phyloP scores from a whole-genome alignment of 2,797 vertebrate genomes.

The Hydrolagus colliei region DNA sequence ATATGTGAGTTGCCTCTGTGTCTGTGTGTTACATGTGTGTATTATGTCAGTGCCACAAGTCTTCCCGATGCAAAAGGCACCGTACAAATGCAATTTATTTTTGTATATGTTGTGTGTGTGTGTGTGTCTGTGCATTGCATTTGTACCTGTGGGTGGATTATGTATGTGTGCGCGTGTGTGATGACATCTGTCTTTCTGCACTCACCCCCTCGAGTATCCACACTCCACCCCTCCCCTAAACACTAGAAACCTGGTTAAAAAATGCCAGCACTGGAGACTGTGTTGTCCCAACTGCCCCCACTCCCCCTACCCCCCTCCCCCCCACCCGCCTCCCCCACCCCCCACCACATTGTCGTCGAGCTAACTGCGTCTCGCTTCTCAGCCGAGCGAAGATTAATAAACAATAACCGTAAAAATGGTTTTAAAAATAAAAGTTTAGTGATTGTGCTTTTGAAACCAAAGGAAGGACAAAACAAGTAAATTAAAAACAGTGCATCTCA shows the following conservation, averaged over 20 bases:
- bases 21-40: no score
- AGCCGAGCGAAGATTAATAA: background rate
- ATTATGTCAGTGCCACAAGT: no score
- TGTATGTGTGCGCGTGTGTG: no score
- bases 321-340: background rate
- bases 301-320: no score
- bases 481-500: slow-evolving; percentile 96
- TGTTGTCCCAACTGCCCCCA: background rate
- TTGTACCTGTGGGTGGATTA: no score
- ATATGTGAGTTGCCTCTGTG: no score
- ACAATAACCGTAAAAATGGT: slow-evolving; percentile 58
- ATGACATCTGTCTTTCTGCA: no score
- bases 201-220: background rate
- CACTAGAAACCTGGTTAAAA: background rate
- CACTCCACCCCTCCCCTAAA: background rate
- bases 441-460: slow-evolving; percentile 99
- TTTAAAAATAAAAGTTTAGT: slow-evolving; percentile 99
- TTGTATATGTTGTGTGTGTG: no score
- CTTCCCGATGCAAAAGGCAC: no score
- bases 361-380: background rate
- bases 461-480: slow-evolving; percentile 64
- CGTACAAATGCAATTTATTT: no score
- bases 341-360: background rate
- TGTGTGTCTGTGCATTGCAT: no score
- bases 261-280: no score